These are phyloP conservation scores for Xenops minutus DNA, from an alignment of 2,797 vertebrate species.

Conservation along the genomic window DNA sequence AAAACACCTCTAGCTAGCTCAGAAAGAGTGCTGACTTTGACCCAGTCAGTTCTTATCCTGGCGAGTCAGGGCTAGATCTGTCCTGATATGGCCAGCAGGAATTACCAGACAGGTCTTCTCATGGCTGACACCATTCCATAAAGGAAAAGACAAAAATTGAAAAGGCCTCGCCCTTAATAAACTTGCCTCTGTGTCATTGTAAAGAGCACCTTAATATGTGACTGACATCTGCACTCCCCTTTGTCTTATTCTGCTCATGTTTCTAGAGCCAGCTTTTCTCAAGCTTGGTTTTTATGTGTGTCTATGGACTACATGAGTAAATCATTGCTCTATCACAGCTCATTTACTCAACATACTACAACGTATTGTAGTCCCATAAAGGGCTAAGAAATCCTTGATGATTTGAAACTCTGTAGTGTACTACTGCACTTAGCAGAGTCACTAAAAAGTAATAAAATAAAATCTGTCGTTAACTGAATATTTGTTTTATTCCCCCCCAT, in stretches of 20 bases:
- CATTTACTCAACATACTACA: neutral
- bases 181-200: neutral
- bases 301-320: neutral
- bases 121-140: neutral
- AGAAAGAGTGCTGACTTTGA: neutral
- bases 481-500: neutral
- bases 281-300: neutral
- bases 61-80: neutral
- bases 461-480: neutral
- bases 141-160: neutral
- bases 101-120: neutral
- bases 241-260: neutral
- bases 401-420: neutral
- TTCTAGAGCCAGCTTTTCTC: neutral
- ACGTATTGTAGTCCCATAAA: neutral
- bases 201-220: neutral
- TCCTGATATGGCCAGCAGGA: neutral
- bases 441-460: constrained; percentile 13
- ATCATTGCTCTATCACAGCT: neutral
- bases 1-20: neutral
- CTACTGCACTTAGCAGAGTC: neutral
- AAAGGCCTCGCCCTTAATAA: neutral
- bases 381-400: neutral
- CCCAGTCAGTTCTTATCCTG: neutral
- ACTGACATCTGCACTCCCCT: neutral